Base-by-base conservation (phyloP, 1,140 invertebrate species). In the Trichoplusia ni region DNA sequence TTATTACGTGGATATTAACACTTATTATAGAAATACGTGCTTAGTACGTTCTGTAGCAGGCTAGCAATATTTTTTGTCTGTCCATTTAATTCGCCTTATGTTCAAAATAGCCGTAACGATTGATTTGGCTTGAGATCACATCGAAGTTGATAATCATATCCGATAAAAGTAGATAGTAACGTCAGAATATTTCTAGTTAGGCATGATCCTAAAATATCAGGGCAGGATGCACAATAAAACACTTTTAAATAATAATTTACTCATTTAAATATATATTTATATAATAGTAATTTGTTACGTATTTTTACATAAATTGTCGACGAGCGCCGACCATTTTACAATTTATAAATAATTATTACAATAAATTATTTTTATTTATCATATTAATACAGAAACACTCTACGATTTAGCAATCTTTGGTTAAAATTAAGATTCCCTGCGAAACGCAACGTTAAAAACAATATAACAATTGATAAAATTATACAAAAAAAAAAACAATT, bases 221-320 rank as follows among this genome's bases (percentile, higher is more conserved):
- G n/a, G n/a, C n/a, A n/a, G n/a, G n/a, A n/a, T n/a, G n/a, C n/a
- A n/a, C n/a, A 73, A 75, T 74, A 72, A 77, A 71, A 77, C 77
- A 75, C 16, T 19, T 67, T 62, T 67, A 49, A 70, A n/a, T 79
- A 77, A 82, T 82, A 82, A 81, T 84, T 79, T 81, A 81, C 62
- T 84, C 78, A 74, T 84, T 80, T 84, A 79, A 82, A 84, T 84
- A 84, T 81, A 83, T 83, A 84, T 77, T 77, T 81, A 77, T 81
- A 83, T 84, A 67, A 82, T 84, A 84, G 74, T 81, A 84, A 84
- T 82, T 78, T 84, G 79, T 84, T 81, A 81, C 71, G 67, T 79
- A 79, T 75, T 69, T 78, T 79, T 58, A 58, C 37, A 58, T 44
- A 58, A 58, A 58, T 42, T 42, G 38, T 18, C 38, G 54, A 58